Evolutionary conservation across 2,888 invertebrate genomes (phyloP), one percentile per base, ranked within the genome.

Genomic region (Nemapogon koenigi): DNA sequence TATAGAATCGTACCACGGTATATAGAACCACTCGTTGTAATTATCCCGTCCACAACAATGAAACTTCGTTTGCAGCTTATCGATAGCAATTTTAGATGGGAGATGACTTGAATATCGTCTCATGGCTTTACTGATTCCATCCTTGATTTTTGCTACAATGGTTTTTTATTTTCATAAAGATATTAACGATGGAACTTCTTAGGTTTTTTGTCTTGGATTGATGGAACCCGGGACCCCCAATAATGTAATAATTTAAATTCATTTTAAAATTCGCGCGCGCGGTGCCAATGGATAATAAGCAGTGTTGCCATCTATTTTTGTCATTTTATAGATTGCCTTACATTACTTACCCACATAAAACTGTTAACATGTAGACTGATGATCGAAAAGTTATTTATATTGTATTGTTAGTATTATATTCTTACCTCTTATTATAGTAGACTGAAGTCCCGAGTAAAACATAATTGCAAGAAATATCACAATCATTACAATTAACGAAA

Each of bases 11-110:
- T 70, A 79, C 85, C 86, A 85, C 1, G 78, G 69, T 40, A 85
- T 80, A 39, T 61, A 73, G 49, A 84, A 85, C 85, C 86, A 86
- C 51, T 86, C 85, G 42, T 80, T 71, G 48, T 81, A 85, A 45
- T 66, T 72, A 32, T 79, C 80, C 35, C 83, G 73, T 1, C 85
- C 85, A 51, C 85, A 86, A 54, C 86, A 86, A 41, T 81, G 81
- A 48, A 85, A 82, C 44, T 83, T 73, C 2, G 84, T 81, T 59
- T 86, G 85, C 45, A 86, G 51, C 17, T 72, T 61, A 50, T 86
- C 85, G 38, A 86, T 70, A 7, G 80, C 75, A 7, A 70, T 67
- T 54, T 85, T 85, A 2, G 75, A 73, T 1, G 70, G 59, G 2
- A 81, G 61, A 48, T 83, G 82, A 30, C 55, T 72, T 1, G 79